Evolutionary conservation across 2,113 vertebrate species (phyloP), one percentile per base, ranked within the genome.

Genomic region (Plecotus auritus): DNA sequence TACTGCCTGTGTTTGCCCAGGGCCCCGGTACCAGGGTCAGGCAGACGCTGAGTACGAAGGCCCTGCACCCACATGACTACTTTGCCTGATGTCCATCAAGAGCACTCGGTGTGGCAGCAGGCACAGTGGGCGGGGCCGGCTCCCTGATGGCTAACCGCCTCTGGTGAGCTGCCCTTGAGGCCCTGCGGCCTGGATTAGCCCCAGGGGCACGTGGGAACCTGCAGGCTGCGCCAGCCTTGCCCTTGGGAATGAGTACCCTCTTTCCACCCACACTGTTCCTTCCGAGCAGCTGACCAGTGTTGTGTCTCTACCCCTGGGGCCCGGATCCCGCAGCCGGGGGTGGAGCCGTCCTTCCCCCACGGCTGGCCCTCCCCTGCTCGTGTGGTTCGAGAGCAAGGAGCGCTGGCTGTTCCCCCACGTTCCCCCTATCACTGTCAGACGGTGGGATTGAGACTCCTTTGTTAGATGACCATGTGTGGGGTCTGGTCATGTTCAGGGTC

Each of bases 41-140:
- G 77, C 32, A 40, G 67, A 76, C 11, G 18, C 54, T 18, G 14
- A 42, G 16, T 23, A 20, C 5, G 4, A 9, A 26, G 7, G 47
- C 12, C 45, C 9, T 23, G 42, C 8, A 4, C 7, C 22, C 18
- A 0, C 13, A 0, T 7, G 4, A 10, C 28, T 17, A 1, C 14
- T 18, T 11, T 2, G 54, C 69, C 42, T 32, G 23, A 0, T 26
- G 76, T 7, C 16, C 14, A 51, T 7, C 4, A 5, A 30, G n/a
- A 49, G n/a, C 54, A 1, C 54, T 23, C 23, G 0, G 2, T 2
- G 12, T 40, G 4, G 12, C 28, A 7, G 22, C 8, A 11, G 32
- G n/a, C 49, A n/a, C 22, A 0, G 30, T 22, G 14, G 2, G 74
- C 5, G 20, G 35, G 37, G 74, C 3, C 49, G 1, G 5, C 56